Evolutionary conservation across 1,140 invertebrate species (phyloP), one percentile per base, ranked within the genome.

Genomic region (Lasaia peninsularis): DNA sequence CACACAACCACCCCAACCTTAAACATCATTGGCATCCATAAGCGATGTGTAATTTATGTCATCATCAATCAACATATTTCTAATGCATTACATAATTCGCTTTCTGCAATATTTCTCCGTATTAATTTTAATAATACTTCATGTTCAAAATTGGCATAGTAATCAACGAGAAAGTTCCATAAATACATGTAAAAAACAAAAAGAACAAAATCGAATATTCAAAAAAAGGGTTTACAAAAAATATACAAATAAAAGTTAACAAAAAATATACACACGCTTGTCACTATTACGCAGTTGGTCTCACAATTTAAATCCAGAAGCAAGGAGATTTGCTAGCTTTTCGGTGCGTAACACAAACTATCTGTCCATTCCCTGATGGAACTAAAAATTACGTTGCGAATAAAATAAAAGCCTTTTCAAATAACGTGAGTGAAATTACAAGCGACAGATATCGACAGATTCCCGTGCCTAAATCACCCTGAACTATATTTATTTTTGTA

Each of bases 331-430:
- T 48, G 44, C 20, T 20, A 48, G 44, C 44, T 48, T 48, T 48
- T 20, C 44, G 44, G 20, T 21, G 44, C 44, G 44, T 48, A 48
- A 48, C 44, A 11, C 18, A 48, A 48, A 48, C 44, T 48, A 48
- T 48, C 44, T 48, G 44, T 48, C 44, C 44, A 48, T 48, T 48
- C 44, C 20, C 44, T 48, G 44, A 48, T 48, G 44, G 44, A 48
- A 48, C 44, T 48, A 48, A 48, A 48, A 48, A 48, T 48, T 48
- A 48, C 40, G 40, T 21, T 48, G 16, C 40, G 40, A 48, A 48
- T 48, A 48, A 48, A 48, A 48, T 48, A 48, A 48, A 48, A 48
- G 40, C 40, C 40, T 48, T 48, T 48, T 48, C 40, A 48, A 48
- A 48, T 44, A 44, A 44, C 40, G 40, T 44, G 40, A 44, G 40